Evolutionary conservation across 2,888 invertebrate species (phyloP), one percentile per base, ranked within the genome.

Genomic region (Epinotia nisella): DNA sequence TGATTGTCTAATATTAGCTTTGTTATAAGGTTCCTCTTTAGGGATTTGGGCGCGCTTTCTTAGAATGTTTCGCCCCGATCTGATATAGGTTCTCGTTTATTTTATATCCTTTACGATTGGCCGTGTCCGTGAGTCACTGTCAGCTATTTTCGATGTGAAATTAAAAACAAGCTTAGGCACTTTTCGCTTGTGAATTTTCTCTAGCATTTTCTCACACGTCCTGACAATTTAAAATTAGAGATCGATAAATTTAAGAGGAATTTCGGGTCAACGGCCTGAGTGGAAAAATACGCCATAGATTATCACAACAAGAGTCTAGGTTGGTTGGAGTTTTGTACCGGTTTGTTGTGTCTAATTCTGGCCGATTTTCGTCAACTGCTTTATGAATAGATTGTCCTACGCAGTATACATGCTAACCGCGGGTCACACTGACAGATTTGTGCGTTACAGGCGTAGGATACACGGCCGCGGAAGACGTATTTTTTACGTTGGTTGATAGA

Each of bases 1-100:
- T 93, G 92, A 92, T 93, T 92, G 92, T 91, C 93, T 92, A 92
- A 93, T 92, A 92, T 92, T 92, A 92, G 93, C 93, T 92, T 90
- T 91, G 92, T 92, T 91, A 90, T 91, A 91, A 88, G 91, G 91
- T 90, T 88, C 86, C 90, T 90, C 91, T 91, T 86, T 86, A 83
- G 92, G 90, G 91, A 92, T 82, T 84, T 80, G 75, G 80, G 79
- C 78, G 82, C 78, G 84, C 82, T 84, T 86, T 85, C 85, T 87
- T 82, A 80, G 81, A 82, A 79, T 82, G 82, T 77, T 78, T 74
- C 70, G 70, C 59, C 75, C 70, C 66, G 64, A 68, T 64, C 59
- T 69, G 74, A 71, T 73, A 69, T 59, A 69, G 51, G 68, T 53
- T 29, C 68, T 64, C 62, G 64, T 72, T 72, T 72, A 72, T 72